Evolutionary conservation across 23 tunicate genomes (phyloP), one percentile per base, ranked within the genome.

Genomic region (Halocynthia aurantium): DNA sequence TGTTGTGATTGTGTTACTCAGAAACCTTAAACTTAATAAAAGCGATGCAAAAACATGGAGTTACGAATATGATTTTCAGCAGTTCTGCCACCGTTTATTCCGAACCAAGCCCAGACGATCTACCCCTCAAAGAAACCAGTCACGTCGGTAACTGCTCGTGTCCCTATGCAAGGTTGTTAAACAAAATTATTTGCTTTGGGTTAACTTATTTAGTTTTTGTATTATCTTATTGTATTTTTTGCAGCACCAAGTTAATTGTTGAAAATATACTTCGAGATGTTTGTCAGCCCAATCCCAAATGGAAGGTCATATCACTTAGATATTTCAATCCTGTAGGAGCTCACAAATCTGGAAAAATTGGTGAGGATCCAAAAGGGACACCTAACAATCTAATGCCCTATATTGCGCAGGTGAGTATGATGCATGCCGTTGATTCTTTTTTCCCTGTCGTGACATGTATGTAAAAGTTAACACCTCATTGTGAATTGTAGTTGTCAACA

Each of bases 291-390:
- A 85, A 94, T 52, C 52, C 67, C 5, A 67, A 55, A 15, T 88
- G 93, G 89, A 88, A 80, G 53, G 91, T 88, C 22, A 85, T 94
- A 67, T 68, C 88, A 50, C 68, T 94, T 51, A 77, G 98, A 22
- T 94, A 94, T 56, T 94, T 94, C 55, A 94, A 94, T 68, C 98
- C 98, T 19, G 98, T 94, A 71, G 98, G 98, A 18, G 98, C 98
- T 7, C 98, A 94, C 80, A 52, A 77, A 51, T 78, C 87, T 54
- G 98, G 98, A 15, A 76, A 62, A 52, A 73, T 94, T 51, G 98
- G 98, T 20, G 98, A 94, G 77, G 98, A 94, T 71, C 98, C 98
- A 6, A 90, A 84, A 76, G 98, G 98, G 21, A 84, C 87, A 76
- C 98, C 98, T 6, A 85, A 85, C 56, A 94, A 94, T 62, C 65